Conservation (phyloP, 1,140 invertebrate genomes). For the Drosophila kanapiae region DNA sequence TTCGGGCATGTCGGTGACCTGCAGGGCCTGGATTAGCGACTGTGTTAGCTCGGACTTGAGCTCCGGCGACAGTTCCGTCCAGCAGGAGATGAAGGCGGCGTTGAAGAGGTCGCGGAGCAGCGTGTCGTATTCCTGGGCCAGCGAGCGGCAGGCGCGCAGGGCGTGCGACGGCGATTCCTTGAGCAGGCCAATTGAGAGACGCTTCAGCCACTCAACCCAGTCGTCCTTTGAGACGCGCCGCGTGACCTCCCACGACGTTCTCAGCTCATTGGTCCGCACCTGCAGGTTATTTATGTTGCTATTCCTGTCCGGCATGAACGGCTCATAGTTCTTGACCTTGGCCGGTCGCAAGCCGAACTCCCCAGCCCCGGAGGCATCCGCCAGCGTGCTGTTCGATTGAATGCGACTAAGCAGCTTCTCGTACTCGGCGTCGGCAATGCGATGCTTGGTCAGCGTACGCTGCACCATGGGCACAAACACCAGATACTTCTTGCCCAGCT, state of each 20-base stretch:
- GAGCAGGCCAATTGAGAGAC: conserved; percentile 96
- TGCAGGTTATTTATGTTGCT: conserved; percentile 91
- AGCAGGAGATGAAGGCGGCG: conserved; percentile 99
- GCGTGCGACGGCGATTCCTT: conserved; percentile 98
- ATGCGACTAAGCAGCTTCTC: conserved; percentile 91
- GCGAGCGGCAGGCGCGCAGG: conserved; percentile 94
- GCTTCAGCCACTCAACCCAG: conserved; percentile 98
- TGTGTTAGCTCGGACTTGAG: conserved; percentile 95
- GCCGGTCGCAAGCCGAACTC: conserved; percentile 88
- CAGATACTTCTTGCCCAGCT: conserved; percentile 95
- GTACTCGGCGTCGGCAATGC: conserved; percentile 93
- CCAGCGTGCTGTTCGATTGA: conserved; percentile 88
- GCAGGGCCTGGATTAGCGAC: conserved; percentile 95
- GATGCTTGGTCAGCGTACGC: conserved; percentile 93
- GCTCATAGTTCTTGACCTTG: conserved; percentile 87
- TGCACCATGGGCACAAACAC: conserved; percentile 97
- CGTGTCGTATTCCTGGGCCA: conserved; percentile 97
- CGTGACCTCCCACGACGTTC: conserved; percentile 95
- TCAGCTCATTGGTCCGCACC: conserved; percentile 93
- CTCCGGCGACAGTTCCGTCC: conserved; percentile 95
- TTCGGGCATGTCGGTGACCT: conserved; percentile 97
- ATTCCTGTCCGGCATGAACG: conserved; percentile 77
- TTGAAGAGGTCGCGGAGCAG: conserved; percentile 98
- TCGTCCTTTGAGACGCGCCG: conserved; percentile 98
- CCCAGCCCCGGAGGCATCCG: conserved; percentile 86